A percentile compares a stretch with the other conserved stretches of the same genome.
phyloP scores from a whole-genome alignment of 2,888 invertebrate species.

The Drosophila peninsularis region DNA sequence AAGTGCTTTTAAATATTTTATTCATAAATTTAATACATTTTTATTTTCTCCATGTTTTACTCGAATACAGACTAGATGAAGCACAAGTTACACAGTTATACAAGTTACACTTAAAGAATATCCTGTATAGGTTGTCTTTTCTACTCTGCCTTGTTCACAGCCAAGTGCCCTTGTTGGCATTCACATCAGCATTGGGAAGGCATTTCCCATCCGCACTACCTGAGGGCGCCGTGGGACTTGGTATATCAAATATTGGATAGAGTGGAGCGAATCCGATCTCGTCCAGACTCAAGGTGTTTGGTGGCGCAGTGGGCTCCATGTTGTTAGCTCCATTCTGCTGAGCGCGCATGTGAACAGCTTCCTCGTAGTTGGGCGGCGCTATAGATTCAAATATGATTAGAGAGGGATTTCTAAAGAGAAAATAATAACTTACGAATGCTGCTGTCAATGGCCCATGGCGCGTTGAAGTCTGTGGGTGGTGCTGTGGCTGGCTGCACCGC shows the following conservation, averaged over 20 bases:
- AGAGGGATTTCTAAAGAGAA: neutral
- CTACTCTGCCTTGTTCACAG: constrained; percentile 28
- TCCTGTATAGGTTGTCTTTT: neutral
- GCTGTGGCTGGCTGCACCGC: constrained; percentile 14
- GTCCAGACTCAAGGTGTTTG: constrained; percentile 57
- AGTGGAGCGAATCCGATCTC: constrained; percentile 68
- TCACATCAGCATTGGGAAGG: constrained; percentile 32
- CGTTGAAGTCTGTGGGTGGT: constrained; percentile 21
- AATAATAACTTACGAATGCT: constrained; percentile 59
- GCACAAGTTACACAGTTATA: neutral
- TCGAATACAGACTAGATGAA: constrained; percentile 4
- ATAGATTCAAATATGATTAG: neutral
- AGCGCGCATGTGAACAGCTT: constrained; percentile 75
- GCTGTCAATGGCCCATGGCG: constrained; percentile 57
- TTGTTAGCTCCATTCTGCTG: neutral
- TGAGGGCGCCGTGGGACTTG: constrained; percentile 52
- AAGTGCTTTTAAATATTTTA: too few relatives aligned
- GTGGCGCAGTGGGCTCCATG: constrained; percentile 28
- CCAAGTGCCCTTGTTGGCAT: constrained; percentile 64
- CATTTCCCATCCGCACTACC: constrained; percentile 25
- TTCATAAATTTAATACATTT: neutral
- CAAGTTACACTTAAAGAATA: neutral
- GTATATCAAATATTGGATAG: constrained; percentile 80
- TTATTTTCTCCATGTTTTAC: neutral
- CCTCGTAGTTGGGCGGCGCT: constrained; percentile 83